These are phyloP conservation scores for Troides helena DNA, from an alignment of 2,888 invertebrate genomes.

Conservation along the genomic window DNA sequence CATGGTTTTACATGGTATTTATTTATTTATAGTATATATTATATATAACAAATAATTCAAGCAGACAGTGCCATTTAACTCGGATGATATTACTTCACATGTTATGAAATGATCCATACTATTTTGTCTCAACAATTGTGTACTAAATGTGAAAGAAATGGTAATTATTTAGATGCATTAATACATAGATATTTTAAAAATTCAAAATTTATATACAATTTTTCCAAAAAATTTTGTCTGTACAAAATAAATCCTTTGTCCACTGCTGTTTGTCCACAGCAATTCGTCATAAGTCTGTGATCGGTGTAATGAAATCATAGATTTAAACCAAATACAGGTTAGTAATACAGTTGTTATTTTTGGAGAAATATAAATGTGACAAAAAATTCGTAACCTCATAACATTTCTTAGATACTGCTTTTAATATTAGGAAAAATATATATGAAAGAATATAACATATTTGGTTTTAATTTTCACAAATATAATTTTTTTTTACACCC, in stretches of 20 bases:
- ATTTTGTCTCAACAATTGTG: not conserved
- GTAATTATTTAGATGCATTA: not conserved
- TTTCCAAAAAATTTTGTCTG: not conserved
- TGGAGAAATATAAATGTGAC: not conserved
- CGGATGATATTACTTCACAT: not conserved
- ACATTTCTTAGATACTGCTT: not conserved
- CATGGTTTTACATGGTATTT: conserved; percentile 32
- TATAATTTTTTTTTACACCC: not conserved
- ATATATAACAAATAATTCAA: not conserved
- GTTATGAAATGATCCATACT: not conserved
- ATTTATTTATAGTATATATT: conserved; percentile 23
- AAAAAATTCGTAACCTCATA: not conserved
- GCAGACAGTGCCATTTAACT: conserved; percentile 16
- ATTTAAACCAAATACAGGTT: not conserved
- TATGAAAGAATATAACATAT: not conserved
- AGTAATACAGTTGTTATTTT: not conserved
- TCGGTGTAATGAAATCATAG: not conserved
- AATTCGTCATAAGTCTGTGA: not conserved
- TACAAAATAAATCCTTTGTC: not conserved
- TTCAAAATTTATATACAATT: not conserved
- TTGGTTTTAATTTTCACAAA: not conserved
- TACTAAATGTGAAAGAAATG: not conserved
- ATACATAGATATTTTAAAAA: not conserved
- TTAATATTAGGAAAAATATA: conserved; percentile 1
- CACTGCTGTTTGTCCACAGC: not conserved